phyloP scores from a whole-genome alignment of 2,888 invertebrate species.

The Pegoplata infirma region DNA sequence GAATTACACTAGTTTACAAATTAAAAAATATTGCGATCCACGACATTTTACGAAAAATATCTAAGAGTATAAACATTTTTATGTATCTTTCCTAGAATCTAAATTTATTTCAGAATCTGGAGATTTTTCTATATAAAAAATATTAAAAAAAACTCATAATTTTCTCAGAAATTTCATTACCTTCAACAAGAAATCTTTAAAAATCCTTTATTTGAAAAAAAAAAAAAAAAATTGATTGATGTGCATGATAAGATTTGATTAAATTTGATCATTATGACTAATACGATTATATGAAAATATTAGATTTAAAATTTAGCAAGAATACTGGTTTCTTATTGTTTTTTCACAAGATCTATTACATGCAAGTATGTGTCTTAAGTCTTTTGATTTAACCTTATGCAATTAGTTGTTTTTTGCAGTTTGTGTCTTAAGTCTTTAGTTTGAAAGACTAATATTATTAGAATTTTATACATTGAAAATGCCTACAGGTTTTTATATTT shows the following conservation, averaged over 20 bases:
- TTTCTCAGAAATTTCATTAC: too few species aligned
- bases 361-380: slow-evolving; percentile 19
- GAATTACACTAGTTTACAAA: too few species aligned
- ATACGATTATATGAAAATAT: slow-evolving; percentile 16
- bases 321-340: slow-evolving; percentile 15
- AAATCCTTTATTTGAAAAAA: too few species aligned
- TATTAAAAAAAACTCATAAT: too few species aligned
- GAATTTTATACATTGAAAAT: neutral
- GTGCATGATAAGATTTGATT: slow-evolving; percentile 41
- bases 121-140: too few species aligned
- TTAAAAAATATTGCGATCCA: too few species aligned
- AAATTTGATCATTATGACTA: slow-evolving; percentile 47
- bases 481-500: slow-evolving; percentile 26
- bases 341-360: slow-evolving; percentile 29
- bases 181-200: too few species aligned
- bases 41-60: too few species aligned
- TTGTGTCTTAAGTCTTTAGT: slow-evolving; percentile 35
- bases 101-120: too few species aligned
- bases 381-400: slow-evolving; percentile 2
- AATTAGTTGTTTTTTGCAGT: slow-evolving; percentile 20
- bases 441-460: slow-evolving; percentile 19
- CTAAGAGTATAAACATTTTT: too few species aligned
- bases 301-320: slow-evolving; percentile 11
- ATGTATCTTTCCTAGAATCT: too few species aligned
- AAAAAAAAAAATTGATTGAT: too few species aligned